A percentile compares a stretch with the other conserved stretches of the same genome.
Evolutionary conservation across 2,113 vertebrate species (phyloP).

Genomic region (Thryonomys swinderianus): DNA sequence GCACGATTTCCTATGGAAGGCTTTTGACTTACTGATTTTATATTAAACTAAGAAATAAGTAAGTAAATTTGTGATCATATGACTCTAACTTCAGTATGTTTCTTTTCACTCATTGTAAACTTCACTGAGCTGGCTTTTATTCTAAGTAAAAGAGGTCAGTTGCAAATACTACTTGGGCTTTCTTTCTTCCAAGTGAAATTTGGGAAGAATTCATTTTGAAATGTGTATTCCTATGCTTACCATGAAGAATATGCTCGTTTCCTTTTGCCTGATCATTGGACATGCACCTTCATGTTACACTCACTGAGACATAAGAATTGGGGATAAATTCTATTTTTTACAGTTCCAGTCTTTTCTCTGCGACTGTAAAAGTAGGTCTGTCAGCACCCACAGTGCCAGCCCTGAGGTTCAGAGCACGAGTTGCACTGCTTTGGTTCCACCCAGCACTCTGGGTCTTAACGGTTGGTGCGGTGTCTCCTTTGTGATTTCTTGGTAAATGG

Average conservation of each 20-base stretch:
- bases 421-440: not conserved
- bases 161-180: not conserved
- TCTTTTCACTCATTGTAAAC: not conserved
- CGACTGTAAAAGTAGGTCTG: not conserved
- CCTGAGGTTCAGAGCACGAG: not conserved
- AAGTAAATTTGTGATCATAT: not conserved
- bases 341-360: not conserved
- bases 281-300: not conserved
- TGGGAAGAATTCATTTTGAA: not conserved
- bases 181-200: slow-evolving; percentile 35
- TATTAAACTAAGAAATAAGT: not conserved
- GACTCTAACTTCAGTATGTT: not conserved
- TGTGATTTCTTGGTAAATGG: slow-evolving; percentile 50
- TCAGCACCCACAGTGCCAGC: not conserved
- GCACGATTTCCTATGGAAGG: not conserved
- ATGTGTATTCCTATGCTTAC: not conserved
- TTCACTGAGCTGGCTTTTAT: not conserved
- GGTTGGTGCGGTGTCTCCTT: not conserved
- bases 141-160: not conserved
- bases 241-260: not conserved
- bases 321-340: not conserved
- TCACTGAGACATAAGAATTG: not conserved
- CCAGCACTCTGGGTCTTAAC: not conserved
- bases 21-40: slow-evolving; percentile 3
- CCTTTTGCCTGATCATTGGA: not conserved